Evolutionary conservation across 2,888 invertebrate species (phyloP).

Genomic region (Meandrusa payeni): DNA sequence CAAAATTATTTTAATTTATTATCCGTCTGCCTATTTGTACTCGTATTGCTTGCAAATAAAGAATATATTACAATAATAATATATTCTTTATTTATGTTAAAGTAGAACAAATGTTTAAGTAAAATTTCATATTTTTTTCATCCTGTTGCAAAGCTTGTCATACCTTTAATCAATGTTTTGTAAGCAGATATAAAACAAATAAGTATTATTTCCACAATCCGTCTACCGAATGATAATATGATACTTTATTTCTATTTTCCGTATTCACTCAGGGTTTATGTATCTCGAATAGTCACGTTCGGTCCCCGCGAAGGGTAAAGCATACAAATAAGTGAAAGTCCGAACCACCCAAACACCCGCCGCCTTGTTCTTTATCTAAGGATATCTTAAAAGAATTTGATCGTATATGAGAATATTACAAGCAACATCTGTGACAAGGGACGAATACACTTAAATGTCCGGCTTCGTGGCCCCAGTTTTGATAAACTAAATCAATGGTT

Average conservation of each 20-base stretch:
- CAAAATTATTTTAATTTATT: too few species aligned
- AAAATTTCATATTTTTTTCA: too few species aligned
- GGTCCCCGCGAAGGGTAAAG: constrained; percentile 72
- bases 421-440: constrained; percentile 77
- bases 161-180: not conserved
- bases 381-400: constrained; percentile 80
- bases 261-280: constrained; percentile 80
- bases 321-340: constrained; percentile 80
- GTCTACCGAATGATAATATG: constrained; percentile 76
- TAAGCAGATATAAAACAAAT: constrained; percentile 34
- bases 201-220: constrained; percentile 58
- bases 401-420: constrained; percentile 78
- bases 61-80: too few species aligned
- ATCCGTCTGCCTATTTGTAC: too few species aligned
- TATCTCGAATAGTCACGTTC: constrained; percentile 80
- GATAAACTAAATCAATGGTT: constrained; percentile 3
- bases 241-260: constrained; percentile 80
- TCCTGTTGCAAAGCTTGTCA: too few species aligned
- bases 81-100: too few species aligned
- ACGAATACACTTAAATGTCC: constrained; percentile 70
- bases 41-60: too few species aligned
- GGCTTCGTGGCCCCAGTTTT: constrained; percentile 6
- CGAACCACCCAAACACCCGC: constrained; percentile 72
- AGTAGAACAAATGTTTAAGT: too few species aligned
- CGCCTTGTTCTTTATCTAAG: constrained; percentile 77